These are phyloP conservation scores for Meles meles DNA, from an alignment of 2,113 vertebrate genomes.

Conservation along the genomic window DNA sequence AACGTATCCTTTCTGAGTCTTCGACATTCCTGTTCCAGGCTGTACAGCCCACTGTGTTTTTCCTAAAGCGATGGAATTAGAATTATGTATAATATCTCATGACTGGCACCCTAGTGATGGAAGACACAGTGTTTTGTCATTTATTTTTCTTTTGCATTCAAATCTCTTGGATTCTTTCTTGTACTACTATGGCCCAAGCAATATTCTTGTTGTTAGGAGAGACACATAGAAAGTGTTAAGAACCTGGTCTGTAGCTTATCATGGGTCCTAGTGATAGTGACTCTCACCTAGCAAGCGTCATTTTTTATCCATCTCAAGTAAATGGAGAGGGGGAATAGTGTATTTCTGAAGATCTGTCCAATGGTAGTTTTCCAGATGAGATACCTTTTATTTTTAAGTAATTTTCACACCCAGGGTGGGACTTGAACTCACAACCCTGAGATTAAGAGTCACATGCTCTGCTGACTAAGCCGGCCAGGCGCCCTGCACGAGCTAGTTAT, in stretches of 20 bases:
- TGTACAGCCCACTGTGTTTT: background rate
- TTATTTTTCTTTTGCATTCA: constrained; percentile 9
- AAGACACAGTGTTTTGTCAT: background rate
- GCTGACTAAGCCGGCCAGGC: background rate
- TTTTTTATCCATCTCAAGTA: background rate
- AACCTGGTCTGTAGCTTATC: background rate
- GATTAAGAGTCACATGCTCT: background rate
- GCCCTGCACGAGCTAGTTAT: background rate
- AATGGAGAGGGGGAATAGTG: background rate
- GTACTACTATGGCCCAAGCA: background rate
- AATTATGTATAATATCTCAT: background rate
- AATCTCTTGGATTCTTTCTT: constrained; percentile 26
- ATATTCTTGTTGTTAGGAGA: background rate
- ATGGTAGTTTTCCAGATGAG: background rate
- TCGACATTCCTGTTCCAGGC: background rate
- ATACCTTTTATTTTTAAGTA: background rate
- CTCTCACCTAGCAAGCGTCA: background rate
- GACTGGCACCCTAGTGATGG: background rate
- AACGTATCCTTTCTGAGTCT: background rate
- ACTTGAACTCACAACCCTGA: background rate
- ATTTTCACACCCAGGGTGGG: background rate
- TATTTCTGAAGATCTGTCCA: background rate
- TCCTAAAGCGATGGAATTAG: background rate
- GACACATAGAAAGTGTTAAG: background rate
- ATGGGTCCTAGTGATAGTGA: background rate